These are phyloP conservation scores for Lutjanus argentimaculatus DNA, from an alignment of 2,797 vertebrate genomes.

Conservation along the genomic window DNA sequence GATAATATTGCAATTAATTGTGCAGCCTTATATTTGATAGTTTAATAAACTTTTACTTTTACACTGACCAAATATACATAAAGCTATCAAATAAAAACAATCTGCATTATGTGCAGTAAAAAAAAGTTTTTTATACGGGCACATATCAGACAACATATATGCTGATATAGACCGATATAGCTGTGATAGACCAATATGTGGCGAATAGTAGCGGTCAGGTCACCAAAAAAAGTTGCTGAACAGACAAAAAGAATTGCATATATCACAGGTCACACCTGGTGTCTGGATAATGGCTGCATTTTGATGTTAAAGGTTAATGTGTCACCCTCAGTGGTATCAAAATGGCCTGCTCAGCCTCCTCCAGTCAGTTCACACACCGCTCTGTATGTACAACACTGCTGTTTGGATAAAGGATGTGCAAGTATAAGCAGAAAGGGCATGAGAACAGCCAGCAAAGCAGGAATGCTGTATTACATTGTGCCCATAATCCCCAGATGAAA, in stretches of 20 bases:
- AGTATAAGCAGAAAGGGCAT: conserved; percentile 41
- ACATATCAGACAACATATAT: no score
- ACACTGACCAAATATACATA: no score
- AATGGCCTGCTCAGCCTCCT: conserved; percentile 29
- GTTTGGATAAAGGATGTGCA: conserved; percentile 50
- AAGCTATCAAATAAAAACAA: no score
- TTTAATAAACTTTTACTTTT: no score
- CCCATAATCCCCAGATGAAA: conserved; percentile 46
- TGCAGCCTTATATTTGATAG: no score
- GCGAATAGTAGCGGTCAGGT: no score
- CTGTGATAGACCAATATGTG: no score
- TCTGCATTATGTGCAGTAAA: no score
- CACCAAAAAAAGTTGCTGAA: background rate
- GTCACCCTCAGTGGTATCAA: conserved; percentile 10
- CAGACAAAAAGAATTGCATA: background rate
- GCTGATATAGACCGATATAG: no score
- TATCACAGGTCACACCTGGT: background rate
- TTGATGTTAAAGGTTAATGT: conserved; percentile 4
- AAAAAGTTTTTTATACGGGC: no score
- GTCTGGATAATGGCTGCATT: background rate
- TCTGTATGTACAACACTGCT: background rate
- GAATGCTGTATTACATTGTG: conserved; percentile 42
- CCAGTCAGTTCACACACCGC: conserved; percentile 3
- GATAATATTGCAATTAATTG: no score
- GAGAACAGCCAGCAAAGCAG: conserved; percentile 36